phyloP scores from a whole-genome alignment of 2,888 invertebrate species.

The Rhamnusium bicolor region DNA sequence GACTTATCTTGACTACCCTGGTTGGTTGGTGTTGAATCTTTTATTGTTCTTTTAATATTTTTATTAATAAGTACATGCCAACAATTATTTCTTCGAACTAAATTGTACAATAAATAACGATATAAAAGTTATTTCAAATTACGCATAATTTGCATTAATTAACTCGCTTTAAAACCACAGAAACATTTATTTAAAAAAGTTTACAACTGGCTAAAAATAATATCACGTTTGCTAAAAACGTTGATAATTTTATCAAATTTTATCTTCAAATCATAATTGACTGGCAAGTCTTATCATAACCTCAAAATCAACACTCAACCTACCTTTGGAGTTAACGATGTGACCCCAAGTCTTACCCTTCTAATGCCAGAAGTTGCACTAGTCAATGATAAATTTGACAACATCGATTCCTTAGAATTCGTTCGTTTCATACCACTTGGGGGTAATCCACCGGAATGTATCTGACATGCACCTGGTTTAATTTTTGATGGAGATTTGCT shows the following conservation, averaged over 20 bases:
- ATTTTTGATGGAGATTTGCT: constrained; percentile 86
- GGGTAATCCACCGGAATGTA: constrained; percentile 71
- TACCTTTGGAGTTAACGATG: constrained; percentile 79
- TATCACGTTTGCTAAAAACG: no score
- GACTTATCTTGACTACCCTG: constrained; percentile 10
- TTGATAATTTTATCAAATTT: no score
- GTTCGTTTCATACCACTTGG: constrained; percentile 77
- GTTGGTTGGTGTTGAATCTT: constrained; percentile 37
- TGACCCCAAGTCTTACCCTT: constrained; percentile 86
- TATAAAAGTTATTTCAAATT: no score
- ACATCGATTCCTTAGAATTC: constrained; percentile 90
- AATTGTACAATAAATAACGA: no score
- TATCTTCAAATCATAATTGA: no score
- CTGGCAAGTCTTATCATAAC: constrained; percentile 35
- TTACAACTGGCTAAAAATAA: no score
- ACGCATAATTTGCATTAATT: no score
- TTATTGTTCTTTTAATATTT: neutral
- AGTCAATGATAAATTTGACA: constrained; percentile 72
- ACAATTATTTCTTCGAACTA: neutral
- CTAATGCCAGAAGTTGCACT: constrained; percentile 72
- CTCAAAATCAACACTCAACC: constrained; percentile 69
- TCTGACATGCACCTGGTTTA: constrained; percentile 77
- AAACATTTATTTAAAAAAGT: no score
- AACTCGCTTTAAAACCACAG: no score
- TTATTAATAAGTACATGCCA: constrained; percentile 40